A percentile compares a stretch with the other conserved stretches of the same genome.
These are phyloP conservation scores for Prenolepis imparis DNA, from an alignment of 2,888 invertebrate species.

Conservation along the genomic window DNA sequence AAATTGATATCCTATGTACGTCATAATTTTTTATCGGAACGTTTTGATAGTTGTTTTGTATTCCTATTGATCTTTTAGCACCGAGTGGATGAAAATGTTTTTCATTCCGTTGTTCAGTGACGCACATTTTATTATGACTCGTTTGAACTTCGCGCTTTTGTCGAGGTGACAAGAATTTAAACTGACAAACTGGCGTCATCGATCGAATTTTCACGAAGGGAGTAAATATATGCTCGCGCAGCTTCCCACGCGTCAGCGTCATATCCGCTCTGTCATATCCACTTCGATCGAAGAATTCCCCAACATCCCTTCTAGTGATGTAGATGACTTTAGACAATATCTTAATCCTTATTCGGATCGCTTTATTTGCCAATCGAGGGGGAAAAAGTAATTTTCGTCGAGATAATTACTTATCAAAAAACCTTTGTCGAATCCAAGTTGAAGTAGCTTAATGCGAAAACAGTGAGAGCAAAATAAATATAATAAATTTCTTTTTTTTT, in stretches of 20 bases:
- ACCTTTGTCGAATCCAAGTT: background rate
- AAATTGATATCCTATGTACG: background rate
- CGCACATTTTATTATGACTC: background rate
- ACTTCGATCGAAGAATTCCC: constrained; percentile 14
- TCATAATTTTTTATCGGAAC: background rate
- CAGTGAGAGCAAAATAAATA: background rate
- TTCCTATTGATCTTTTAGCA: constrained; percentile 17
- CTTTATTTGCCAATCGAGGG: background rate
- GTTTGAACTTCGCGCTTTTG: constrained; percentile 32
- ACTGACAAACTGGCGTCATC: constrained; percentile 43
- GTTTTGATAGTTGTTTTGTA: background rate
- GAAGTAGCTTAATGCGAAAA: background rate
- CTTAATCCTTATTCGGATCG: background rate
- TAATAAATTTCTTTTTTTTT: background rate
- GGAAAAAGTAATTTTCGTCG: background rate
- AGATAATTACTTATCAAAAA: background rate
- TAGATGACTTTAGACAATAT: background rate
- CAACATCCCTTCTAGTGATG: constrained; percentile 2
- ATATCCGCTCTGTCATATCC: constrained; percentile 24
- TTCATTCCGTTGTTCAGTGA: background rate
- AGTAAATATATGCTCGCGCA: constrained; percentile 15
- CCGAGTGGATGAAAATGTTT: constrained; percentile 25
- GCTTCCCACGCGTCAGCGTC: constrained; percentile 28
- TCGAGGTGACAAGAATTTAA: constrained; percentile 4
- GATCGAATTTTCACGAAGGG: constrained; percentile 30